phyloP scores from a whole-genome alignment of 2,797 vertebrate species.

The Betta splendens region DNA sequence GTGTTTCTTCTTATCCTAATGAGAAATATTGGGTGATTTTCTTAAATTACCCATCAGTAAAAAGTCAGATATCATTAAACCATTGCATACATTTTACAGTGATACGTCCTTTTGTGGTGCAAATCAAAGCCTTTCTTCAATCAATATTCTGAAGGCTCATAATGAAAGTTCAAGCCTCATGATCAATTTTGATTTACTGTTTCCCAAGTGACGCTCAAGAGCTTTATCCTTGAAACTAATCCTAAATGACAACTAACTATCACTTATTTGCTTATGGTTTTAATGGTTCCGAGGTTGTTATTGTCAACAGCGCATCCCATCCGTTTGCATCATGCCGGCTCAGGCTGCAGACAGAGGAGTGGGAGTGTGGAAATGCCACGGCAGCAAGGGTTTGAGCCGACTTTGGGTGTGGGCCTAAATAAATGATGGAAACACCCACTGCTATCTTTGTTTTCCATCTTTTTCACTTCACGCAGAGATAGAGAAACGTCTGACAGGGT shows the following conservation, averaged over 20 bases:
- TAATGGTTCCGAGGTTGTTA: background rate
- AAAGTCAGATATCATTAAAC: background rate
- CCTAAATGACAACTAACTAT: background rate
- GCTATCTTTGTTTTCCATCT: background rate
- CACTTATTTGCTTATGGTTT: background rate
- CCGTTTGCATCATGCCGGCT: too few relatives aligned
- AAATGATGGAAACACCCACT: background rate
- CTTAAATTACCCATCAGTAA: background rate
- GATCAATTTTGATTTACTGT: constrained; percentile 3
- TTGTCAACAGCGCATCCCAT: background rate
- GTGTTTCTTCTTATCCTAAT: background rate
- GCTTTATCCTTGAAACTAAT: background rate
- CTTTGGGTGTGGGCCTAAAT: background rate
- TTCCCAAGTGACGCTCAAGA: background rate
- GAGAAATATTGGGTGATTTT: background rate
- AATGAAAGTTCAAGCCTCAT: background rate
- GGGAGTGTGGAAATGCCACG: background rate
- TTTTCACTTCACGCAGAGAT: background rate
- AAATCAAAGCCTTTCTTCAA: constrained; percentile 13
- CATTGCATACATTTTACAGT: background rate
- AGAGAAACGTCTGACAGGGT: background rate
- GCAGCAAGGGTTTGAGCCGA: constrained; percentile 2
- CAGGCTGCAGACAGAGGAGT: background rate
- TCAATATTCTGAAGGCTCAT: constrained; percentile 10
- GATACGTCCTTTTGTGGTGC: background rate